Base-by-base conservation (phyloP, 2,113 vertebrate genomes). In the Nyctereutes procyonoides region DNA sequence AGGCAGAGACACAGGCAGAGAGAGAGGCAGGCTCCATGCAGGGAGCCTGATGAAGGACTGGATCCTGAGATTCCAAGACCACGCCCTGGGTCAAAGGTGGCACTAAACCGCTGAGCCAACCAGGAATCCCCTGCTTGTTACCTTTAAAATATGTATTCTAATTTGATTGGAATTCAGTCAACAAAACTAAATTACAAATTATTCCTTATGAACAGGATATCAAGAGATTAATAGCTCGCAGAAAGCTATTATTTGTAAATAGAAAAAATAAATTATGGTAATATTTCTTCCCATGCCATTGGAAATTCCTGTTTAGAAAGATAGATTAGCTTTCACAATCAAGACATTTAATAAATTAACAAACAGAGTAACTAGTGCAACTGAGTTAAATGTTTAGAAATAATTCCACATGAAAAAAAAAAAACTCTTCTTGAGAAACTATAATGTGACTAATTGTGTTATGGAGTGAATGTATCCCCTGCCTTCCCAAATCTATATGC, bases 341-440 rank as follows among this genome's bases (percentile, higher is more conserved):
- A 87, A 80, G 30, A 48, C 8, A 96, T 67, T 90, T 67, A 43
- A 26, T 80, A 79, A 65, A 60, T 90, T 58, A 93, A 77, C 79
- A 84, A 88, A n/a, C 26, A 88, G 30, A 9, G 2, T 53, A 81
- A 43, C 20, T 69, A 35, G 11, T 15, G 26, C 28, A 89, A 51
- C n/a, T 81, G 63, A 85, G n/a, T 73, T 88, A 76, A 56, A 56
- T 95, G 2, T 48, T 95, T 81, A 91, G 35, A 93, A 80, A 89
- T 62, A 63, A 96, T 85, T 96, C 22, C 93, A 63, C 19, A 43
- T 77, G 48, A 32, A 89, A 79, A 96, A 83, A 90, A 15, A 43
- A 43, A 43, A 43, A 43, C 43, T 43, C 43, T 43, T 43, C 43
- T 43, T 43, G 38, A 83, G 12, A 6, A 43, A 17, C 63, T 82